A percentile compares a stretch with the other conserved stretches of the same genome.
These are phyloP conservation scores for Oostethus manadensis DNA, from an alignment of 2,113 vertebrate species.

Conservation along the genomic window DNA sequence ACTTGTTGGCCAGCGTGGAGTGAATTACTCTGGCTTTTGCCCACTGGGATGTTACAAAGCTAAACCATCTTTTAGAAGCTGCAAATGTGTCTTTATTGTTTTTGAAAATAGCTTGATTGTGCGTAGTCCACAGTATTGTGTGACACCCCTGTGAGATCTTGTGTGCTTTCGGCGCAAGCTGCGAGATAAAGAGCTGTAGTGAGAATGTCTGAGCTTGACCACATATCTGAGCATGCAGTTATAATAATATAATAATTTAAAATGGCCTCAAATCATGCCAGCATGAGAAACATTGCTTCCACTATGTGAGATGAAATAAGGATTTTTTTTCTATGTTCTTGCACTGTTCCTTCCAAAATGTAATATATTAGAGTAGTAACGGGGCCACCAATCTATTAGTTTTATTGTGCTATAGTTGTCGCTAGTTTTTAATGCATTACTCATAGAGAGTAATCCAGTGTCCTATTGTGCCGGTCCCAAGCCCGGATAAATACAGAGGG, in stretches of 20 bases:
- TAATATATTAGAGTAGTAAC: too few species aligned
- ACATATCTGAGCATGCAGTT: slow-evolving; percentile 9
- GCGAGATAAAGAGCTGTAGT: slow-evolving; percentile 20
- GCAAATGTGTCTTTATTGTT: background rate
- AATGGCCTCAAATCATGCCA: slow-evolving; percentile 10
- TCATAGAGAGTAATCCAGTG: too few species aligned
- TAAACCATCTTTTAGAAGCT: too few species aligned
- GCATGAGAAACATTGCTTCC: background rate
- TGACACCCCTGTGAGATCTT: slow-evolving; percentile 26
- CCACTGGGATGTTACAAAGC: slow-evolving; percentile 12
- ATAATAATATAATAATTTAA: too few species aligned
- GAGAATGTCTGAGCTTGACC: slow-evolving; percentile 2
- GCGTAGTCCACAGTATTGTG: background rate
- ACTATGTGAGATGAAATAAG: background rate
- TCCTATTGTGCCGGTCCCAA: too few species aligned
- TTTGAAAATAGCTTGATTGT: slow-evolving; percentile 19
- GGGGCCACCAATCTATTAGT: too few species aligned
- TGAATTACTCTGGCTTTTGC: slow-evolving; percentile 29
- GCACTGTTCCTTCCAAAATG: background rate
- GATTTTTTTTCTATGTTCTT: background rate
- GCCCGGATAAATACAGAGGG: too few species aligned
- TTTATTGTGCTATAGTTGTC: too few species aligned
- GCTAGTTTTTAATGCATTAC: too few species aligned
- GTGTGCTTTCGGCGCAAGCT: slow-evolving; percentile 4
- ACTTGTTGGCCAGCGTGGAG: slow-evolving; percentile 20